Evolutionary conservation across 2,888 invertebrate species (phyloP).

Genomic region (Drosophila diplacantha): DNA sequence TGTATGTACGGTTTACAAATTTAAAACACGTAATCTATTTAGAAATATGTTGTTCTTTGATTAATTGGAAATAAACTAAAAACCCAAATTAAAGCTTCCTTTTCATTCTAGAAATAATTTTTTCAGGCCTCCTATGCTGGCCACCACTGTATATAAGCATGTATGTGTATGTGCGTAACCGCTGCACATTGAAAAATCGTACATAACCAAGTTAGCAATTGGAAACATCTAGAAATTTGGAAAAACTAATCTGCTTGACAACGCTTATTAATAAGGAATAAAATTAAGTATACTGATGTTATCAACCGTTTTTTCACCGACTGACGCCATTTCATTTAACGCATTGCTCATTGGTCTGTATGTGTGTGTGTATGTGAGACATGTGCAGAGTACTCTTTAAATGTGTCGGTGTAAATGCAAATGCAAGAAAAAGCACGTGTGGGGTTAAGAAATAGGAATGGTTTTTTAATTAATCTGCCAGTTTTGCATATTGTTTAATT

Average conservation of each 20-base stretch:
- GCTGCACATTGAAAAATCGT: conserved; percentile 15
- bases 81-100: not conserved
- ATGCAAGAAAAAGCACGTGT: conserved; percentile 10
- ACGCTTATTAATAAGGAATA: not conserved
- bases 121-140: not conserved
- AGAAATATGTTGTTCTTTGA: not conserved
- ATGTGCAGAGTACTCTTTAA: conserved; percentile 7
- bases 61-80: not conserved
- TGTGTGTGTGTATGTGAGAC: not conserved
- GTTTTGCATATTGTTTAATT: conserved; percentile 4
- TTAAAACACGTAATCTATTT: not conserved
- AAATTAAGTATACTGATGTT: not conserved
- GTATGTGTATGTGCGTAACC: not conserved
- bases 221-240: conserved; percentile 18
- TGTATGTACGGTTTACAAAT: not conserved
- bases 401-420: not conserved
- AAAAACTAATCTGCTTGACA: not conserved
- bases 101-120: not conserved
- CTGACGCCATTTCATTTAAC: conserved; percentile 7
- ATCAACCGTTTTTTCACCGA: not conserved
- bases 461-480: conserved; percentile 8
- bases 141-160: not conserved
- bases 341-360: not conserved
- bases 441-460: not conserved
- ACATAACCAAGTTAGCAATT: conserved; percentile 11